Evolutionary conservation across 2,113 vertebrate species (phyloP).

Genomic region (Stegostoma tigrinum): DNA sequence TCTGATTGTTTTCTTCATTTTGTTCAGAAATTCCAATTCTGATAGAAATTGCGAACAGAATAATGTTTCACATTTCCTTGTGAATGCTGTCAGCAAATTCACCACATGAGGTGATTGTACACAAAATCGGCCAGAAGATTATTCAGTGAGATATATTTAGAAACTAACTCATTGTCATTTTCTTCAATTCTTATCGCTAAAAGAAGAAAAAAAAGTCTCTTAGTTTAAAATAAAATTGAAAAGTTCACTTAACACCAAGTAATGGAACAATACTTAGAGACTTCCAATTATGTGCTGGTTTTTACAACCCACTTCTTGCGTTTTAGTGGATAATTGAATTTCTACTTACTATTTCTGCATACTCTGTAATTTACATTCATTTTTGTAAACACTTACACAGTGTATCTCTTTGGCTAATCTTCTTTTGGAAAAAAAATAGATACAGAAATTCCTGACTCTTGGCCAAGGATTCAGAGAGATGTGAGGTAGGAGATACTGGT

Average conservation of each 20-base stretch:
- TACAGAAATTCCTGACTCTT: background rate
- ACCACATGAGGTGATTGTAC: background rate
- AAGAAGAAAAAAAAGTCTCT: background rate
- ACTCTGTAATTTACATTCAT: background rate
- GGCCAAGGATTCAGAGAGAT: background rate
- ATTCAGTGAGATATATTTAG: background rate
- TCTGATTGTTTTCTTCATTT: background rate
- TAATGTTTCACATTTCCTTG: background rate
- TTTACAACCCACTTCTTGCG: background rate
- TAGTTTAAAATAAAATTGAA: background rate
- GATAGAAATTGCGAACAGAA: background rate
- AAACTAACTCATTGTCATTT: background rate
- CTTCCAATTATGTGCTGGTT: background rate
- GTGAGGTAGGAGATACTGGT: background rate
- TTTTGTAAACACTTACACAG: background rate
- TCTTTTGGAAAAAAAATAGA: background rate
- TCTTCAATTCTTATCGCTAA: background rate
- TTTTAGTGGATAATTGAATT: slow-evolving; percentile 11
- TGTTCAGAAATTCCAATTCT: background rate
- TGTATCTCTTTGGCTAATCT: background rate
- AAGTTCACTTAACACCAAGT: background rate
- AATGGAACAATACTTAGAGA: background rate
- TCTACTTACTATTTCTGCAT: background rate
- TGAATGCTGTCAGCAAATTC: background rate
- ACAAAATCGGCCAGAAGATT: background rate